phyloP scores from a whole-genome alignment of 1,140 invertebrate genomes.

The Brachionus asplanchnoidis region DNA sequence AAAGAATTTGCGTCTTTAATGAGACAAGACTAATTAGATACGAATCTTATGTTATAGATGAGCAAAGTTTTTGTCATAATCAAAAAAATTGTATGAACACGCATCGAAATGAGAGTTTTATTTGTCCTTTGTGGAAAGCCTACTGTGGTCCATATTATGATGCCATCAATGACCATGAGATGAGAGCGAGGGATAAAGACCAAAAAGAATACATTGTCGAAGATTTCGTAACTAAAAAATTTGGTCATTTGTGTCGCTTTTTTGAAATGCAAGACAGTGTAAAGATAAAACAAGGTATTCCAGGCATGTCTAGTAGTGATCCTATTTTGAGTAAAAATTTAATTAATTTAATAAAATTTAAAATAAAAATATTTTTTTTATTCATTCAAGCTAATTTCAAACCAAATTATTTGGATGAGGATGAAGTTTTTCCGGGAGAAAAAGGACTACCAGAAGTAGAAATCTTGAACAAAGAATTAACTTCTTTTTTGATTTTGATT shows the following conservation, averaged over 20 bases:
- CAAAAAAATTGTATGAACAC: background rate
- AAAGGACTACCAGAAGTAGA: constrained; percentile 8
- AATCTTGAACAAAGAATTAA: constrained; percentile 64
- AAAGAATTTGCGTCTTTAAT: constrained; percentile 40
- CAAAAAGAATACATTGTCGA: background rate
- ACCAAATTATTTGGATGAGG: background rate
- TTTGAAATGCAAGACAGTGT: constrained; percentile 23
- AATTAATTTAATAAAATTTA: background rate
- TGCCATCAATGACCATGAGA: background rate
- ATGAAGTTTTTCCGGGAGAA: constrained; percentile 16
- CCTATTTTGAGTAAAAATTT: constrained; percentile 1
- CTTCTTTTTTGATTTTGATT: constrained; percentile 90
- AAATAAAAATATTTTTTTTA: background rate
- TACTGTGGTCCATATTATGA: constrained; percentile 8
- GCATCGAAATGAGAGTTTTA: background rate
- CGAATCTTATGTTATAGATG: constrained; percentile 12
- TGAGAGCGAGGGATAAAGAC: background rate
- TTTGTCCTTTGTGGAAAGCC: constrained; percentile 35
- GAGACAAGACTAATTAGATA: constrained; percentile 8
- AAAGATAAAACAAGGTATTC: constrained; percentile 20
- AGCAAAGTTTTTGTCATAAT: background rate
- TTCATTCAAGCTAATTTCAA: background rate
- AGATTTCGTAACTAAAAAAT: background rate
- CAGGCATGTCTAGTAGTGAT: constrained; percentile 17
- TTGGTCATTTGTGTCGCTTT: background rate